Evolutionary conservation across 2,113 vertebrate species (phyloP).

Genomic region (Tachysurus vachellii): DNA sequence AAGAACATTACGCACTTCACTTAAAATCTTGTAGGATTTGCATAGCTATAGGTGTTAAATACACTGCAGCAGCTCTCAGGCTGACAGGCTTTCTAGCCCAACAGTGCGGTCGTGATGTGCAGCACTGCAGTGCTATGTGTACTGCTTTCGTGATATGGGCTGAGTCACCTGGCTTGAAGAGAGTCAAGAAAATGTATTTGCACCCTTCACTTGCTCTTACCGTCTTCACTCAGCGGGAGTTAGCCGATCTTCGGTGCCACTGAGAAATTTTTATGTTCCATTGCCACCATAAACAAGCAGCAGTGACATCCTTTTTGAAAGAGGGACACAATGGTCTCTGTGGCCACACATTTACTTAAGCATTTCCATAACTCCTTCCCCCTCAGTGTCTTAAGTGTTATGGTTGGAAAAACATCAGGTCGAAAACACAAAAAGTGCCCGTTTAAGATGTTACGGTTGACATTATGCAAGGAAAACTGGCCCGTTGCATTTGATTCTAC

Average conservation of each 20-base stretch:
- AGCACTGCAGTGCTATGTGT: constrained; percentile 74
- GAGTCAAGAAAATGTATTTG: constrained; percentile 46
- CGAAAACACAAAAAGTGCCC: not conserved
- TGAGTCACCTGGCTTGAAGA: constrained; percentile 69
- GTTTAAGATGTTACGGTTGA: constrained; percentile 5
- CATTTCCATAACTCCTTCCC: constrained; percentile 22
- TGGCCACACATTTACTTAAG: constrained; percentile 39
- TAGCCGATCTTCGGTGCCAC: not conserved
- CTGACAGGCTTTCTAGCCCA: constrained; percentile 18
- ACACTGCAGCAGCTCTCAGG: constrained; percentile 41
- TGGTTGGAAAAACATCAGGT: constrained; percentile 7
- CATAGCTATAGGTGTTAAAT: not conserved
- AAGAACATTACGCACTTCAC: not conserved
- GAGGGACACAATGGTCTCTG: constrained; percentile 30
- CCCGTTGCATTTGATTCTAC: not conserved
- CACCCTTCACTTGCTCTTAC: constrained; percentile 55
- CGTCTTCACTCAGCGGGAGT: constrained; percentile 6
- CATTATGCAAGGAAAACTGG: not conserved
- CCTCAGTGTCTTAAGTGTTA: not conserved
- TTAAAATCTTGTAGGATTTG: not conserved
- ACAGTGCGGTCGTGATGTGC: constrained; percentile 65
- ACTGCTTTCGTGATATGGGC: constrained; percentile 59
- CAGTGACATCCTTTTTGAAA: constrained; percentile 20
- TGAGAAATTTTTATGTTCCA: constrained; percentile 28
- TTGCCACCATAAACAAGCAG: constrained; percentile 32